Base-by-base conservation (phyloP, 1,140 invertebrate species). In the Leptinotarsa texana region DNA sequence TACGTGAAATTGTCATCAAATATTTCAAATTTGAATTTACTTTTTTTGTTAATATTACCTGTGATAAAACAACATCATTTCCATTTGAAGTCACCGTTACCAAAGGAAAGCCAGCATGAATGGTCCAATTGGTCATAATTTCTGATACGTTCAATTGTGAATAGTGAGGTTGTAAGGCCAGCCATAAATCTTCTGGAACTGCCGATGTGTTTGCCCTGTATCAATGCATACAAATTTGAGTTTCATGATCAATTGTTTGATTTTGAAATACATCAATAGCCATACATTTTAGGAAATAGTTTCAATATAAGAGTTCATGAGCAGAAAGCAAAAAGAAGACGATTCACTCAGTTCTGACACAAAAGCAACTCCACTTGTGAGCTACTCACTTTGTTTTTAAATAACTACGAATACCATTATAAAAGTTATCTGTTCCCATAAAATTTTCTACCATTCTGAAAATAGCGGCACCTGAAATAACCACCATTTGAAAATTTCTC, bases 381-480 rank as follows among this genome's bases (percentile, higher is more conserved):
- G 2, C 51, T 63, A 83, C 82, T 84, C 86, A 90, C 89, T 87
- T 82, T 48, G 84, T 78, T 3, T 74, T 76, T 0, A 92, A 82
- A 79, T 91, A 92, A 18, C 84, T 79, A 24, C 84, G 84, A 47
- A 94, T 81, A 13, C 91, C 92, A 67, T 85, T 82, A 76, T 86
- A 84, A 81, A 94, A 93, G 3, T 88, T 88, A 0, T 86, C 82
- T 22, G 87, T 84, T 3, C 92, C 91, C 21, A 95, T 86, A 62
- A 92, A 89, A 80, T 92, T 88, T 67, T 91, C 87, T 80, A 94
- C 91, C 94, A 95, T 95, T 74, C 92, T 87, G 21, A 95, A 90
- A 13, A 95, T 82, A 13, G 89, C 85, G 1, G 89, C 92, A 27
- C 89, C 90, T 77, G 42, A n/a, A 65, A 71, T 21, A 24, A 71